Evolutionary conservation across 2,888 invertebrate genomes (phyloP).

Genomic region (Trilocha varians): DNA sequence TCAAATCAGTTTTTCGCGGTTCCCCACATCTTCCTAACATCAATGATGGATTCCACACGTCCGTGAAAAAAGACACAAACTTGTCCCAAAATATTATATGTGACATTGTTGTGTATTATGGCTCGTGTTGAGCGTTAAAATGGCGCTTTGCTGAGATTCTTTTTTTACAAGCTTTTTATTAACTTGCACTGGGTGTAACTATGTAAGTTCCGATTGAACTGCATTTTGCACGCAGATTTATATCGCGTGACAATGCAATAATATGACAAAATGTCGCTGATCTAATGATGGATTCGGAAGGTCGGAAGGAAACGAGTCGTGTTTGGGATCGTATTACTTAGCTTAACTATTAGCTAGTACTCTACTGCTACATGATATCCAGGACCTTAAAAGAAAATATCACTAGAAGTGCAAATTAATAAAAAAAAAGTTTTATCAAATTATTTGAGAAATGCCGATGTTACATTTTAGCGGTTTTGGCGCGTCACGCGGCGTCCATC

Average conservation of each 20-base stretch:
- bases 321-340: too few species aligned
- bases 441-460: neutral
- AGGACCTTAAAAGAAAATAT: too few species aligned
- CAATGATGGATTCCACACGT: constrained; percentile 29
- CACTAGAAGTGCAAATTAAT: too few species aligned
- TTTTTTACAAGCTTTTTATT: constrained; percentile 1
- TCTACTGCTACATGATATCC: too few species aligned
- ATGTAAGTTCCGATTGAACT: neutral
- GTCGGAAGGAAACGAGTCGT: too few species aligned
- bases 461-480: constrained; percentile 33
- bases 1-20: constrained; percentile 25
- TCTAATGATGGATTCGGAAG: too few species aligned
- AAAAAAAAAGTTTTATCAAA: neutral
- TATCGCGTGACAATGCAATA: too few species aligned
- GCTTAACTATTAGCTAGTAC: too few species aligned
- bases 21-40: constrained; percentile 23
- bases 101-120: constrained; percentile 35
- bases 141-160: constrained; percentile 10
- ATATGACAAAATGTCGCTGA: too few species aligned
- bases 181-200: neutral
- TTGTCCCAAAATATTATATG: constrained; percentile 34
- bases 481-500: constrained; percentile 50
- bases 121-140: constrained; percentile 29
- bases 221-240: neutral
- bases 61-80: constrained; percentile 32